These are phyloP conservation scores for Anguilla marmorata DNA, from an alignment of 2,797 vertebrate genomes.

Conservation along the genomic window DNA sequence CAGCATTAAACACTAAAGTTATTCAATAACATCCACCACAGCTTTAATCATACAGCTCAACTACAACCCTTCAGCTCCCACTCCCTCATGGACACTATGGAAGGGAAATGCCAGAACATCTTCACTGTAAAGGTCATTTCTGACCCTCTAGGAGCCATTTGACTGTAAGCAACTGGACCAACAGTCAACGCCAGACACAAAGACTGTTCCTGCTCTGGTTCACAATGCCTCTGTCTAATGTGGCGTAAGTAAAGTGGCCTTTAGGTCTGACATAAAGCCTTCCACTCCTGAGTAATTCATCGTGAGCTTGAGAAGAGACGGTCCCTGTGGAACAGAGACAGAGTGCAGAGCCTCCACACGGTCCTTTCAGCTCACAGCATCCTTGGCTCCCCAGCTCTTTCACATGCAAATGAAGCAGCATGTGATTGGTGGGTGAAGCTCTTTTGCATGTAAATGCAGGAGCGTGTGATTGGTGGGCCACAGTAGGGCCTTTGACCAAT, in stretches of 20 bases:
- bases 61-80: no score
- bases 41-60: no score
- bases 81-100: not conserved
- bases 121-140: not conserved
- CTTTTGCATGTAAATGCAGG: not conserved
- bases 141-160: not conserved
- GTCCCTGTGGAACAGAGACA: not conserved
- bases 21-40: no score
- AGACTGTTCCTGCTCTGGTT: not conserved
- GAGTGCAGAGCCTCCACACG: not conserved
- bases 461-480: not conserved
- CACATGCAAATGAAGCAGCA: not conserved
- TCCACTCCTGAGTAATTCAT: not conserved
- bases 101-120: not conserved
- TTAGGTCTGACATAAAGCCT: not conserved
- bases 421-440: not conserved
- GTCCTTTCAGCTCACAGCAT: not conserved
- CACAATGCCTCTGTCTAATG: not conserved
- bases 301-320: not conserved
- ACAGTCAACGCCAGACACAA: not conserved
- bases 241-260: slow-evolving; percentile 7
- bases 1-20: no score
- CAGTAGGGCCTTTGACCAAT: not conserved
- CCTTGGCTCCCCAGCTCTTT: not conserved
- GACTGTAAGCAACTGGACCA: not conserved